Conservation (phyloP, 2,113 vertebrate genomes). For the Pteruthius melanotis region DNA sequence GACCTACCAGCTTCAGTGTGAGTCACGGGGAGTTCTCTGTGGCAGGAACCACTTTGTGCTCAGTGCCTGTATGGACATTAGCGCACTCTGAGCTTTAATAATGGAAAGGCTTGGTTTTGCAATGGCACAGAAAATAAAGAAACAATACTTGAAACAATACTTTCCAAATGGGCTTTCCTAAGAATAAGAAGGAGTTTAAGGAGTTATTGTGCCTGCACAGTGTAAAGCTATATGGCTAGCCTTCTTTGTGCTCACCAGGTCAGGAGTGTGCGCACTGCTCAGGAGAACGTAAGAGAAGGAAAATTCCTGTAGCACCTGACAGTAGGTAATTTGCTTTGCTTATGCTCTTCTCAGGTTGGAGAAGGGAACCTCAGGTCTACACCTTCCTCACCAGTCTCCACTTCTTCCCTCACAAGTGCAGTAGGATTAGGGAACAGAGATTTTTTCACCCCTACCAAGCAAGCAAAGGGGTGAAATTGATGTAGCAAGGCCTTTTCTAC, state of each 20-base stretch:
- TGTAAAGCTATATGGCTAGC: background rate
- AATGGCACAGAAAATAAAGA: background rate
- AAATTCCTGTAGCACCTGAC: background rate
- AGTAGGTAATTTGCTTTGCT: background rate
- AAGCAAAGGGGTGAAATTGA: background rate
- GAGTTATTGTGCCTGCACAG: background rate
- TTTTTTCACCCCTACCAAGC: background rate
- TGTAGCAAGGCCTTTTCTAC: background rate
- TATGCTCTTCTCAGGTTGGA: background rate
- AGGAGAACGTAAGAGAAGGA: background rate
- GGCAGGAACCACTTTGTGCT: accelerated
- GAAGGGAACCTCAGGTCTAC: background rate
- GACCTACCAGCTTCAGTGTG: background rate
- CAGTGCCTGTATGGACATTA: background rate
- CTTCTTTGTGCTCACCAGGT: background rate
- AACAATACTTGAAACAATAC: background rate
- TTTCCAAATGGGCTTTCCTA: background rate
- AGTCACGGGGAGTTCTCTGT: accelerated
- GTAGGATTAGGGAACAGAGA: background rate
- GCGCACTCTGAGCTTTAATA: background rate
- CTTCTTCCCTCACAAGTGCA: background rate
- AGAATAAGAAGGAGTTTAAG: background rate
- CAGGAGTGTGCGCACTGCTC: accelerated
- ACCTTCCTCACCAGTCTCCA: background rate
- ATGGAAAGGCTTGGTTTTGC: background rate